Base-by-base conservation (phyloP, 2,888 invertebrate species). In the Melolontha melolontha region DNA sequence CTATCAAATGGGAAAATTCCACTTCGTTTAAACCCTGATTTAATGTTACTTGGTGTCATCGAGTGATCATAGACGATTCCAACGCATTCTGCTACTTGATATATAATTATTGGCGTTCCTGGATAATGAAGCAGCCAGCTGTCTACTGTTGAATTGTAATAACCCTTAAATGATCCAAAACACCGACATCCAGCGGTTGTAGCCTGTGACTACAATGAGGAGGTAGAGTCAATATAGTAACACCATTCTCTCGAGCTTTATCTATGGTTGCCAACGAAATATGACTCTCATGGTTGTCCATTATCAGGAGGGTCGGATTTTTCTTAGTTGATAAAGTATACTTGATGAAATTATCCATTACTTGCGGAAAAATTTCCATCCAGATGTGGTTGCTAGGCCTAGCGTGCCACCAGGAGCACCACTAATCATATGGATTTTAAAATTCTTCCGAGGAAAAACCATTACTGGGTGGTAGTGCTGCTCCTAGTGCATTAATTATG, bases 81-180 rank as follows among this genome's bases (percentile, higher is more conserved):
- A n/a, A n/a, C n/a, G n/a, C n/a, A n/a, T n/a, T 39, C 77, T 4
- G 75, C 77, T 55, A 81, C 67, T 51, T 83, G 76, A 71, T 83
- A 82, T 52, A 84, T 82, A 1, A 79, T 79, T 11, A 81, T 74
- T 17, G 79, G 73, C 70, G 77, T 77, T 7, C 82, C 82, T 5
- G 81, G 82, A 74, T 84, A 73, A 66, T 72, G 67, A 68, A 81
- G 67, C 72, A 82, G n/a, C n/a, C n/a, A n/a, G n/a, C n/a, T n/a
- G n/a, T 14, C 59, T 42, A 59, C 29, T 22, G 59, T 42, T 14
- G 39, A 16, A 12, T 54, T 54, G 17, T 59, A 59, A 42, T 42
- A 22, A 8, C n/a, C 47, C 14, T 55, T 27, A 55, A 55, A 55
- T 12, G 29, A 39, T 12, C n/a, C 22, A 14, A 55, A 55, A 55